Conservation (phyloP, 2,797 vertebrate species). For the Carapus acus region DNA sequence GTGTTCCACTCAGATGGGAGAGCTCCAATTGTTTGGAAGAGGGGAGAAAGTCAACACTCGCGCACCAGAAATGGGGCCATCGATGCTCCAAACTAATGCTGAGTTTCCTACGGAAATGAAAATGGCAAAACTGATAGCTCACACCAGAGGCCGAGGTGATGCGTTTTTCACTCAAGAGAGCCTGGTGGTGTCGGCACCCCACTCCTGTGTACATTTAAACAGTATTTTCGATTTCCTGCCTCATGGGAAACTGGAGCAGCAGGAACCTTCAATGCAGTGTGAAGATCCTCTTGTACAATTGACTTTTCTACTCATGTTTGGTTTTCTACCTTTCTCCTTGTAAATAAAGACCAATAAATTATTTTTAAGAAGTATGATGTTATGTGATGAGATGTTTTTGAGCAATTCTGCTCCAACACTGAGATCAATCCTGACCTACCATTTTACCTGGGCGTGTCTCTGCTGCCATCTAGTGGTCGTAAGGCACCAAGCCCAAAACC, state of each 20-base stretch:
- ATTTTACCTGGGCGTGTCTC: too few species aligned
- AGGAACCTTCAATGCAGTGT: constrained; percentile 68
- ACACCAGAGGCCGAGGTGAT: constrained; percentile 29
- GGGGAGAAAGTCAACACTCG: constrained; percentile 7
- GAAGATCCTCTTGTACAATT: constrained; percentile 73
- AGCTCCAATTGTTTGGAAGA: constrained; percentile 37
- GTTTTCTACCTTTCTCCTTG: constrained; percentile 69
- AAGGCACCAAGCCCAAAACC: too few species aligned
- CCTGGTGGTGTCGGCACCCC: constrained; percentile 1
- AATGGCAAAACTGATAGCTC: constrained; percentile 30
- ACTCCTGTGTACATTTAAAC: constrained; percentile 56
- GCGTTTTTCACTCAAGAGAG: constrained; percentile 16
- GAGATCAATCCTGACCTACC: too few species aligned
- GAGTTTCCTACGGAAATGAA: constrained; percentile 63
- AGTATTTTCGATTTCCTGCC: constrained; percentile 41
- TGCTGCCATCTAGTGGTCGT: too few species aligned
- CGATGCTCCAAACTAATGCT: constrained; percentile 32
- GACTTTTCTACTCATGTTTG: constrained; percentile 73
- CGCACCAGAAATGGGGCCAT: constrained; percentile 24
- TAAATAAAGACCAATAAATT: constrained; percentile 81
- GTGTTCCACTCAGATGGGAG: constrained; percentile 31
- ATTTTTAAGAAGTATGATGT: constrained; percentile 73
- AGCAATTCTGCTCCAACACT: too few species aligned
- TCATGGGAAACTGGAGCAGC: constrained; percentile 23
- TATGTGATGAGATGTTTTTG: too few species aligned